These are phyloP conservation scores for Glyphotaelius pellucidus DNA, from an alignment of 2,888 invertebrate genomes.

Conservation along the genomic window DNA sequence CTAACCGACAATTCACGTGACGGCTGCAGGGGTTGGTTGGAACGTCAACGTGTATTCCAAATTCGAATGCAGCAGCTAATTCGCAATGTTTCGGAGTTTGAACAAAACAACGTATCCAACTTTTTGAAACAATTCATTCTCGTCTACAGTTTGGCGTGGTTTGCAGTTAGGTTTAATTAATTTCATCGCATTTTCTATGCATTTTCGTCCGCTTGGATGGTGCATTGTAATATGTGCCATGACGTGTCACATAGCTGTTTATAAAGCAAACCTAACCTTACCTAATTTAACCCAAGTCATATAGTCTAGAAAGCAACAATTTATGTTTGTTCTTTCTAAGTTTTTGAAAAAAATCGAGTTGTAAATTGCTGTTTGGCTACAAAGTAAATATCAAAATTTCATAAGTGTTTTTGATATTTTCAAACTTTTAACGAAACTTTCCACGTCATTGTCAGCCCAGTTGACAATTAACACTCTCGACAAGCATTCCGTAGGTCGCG, in stretches of 20 bases:
- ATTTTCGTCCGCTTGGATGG: too few relatives aligned
- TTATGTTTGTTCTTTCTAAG: too few relatives aligned
- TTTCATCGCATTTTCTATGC: neutral
- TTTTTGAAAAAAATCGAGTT: neutral
- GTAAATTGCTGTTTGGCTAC: neutral
- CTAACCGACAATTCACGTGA: conserved; percentile 43
- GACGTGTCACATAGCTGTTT: neutral
- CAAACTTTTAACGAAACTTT: neutral
- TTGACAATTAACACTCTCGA: too few relatives aligned
- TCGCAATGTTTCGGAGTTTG: conserved; percentile 4
- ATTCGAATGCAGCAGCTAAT: conserved; percentile 52
- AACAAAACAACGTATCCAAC: conserved; percentile 16
- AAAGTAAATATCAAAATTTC: neutral
- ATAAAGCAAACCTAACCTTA: neutral
- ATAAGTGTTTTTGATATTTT: neutral
- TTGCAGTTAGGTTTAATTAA: neutral
- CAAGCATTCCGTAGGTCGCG: too few relatives aligned
- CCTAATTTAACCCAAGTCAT: neutral
- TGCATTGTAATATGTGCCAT: neutral
- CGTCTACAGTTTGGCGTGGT: neutral
- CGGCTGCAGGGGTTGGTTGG: conserved; percentile 39
- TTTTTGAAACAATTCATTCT: conserved; percentile 12
- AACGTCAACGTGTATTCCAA: conserved; percentile 49
- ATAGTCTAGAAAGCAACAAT: too few relatives aligned
- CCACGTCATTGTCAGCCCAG: neutral